Conservation (phyloP, 2,888 invertebrate genomes). For the Metalampra italica region DNA sequence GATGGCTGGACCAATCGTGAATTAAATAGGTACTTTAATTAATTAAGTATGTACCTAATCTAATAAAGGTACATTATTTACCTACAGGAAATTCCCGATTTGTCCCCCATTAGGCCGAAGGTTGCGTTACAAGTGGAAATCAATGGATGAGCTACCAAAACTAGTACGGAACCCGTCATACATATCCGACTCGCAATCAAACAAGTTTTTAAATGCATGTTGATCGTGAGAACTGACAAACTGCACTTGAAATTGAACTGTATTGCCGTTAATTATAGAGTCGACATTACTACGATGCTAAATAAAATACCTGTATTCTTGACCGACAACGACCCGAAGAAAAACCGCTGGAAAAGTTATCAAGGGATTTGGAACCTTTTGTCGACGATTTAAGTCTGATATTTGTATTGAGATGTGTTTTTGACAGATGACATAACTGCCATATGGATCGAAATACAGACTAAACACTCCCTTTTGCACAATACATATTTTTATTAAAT, state of each 20-base stretch:
- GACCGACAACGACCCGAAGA: slow-evolving; percentile 38
- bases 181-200: not conserved
- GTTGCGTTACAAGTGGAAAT: no score
- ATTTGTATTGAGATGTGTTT: not conserved
- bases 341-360: slow-evolving; percentile 12
- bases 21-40: no score
- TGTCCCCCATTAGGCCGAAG: no score
- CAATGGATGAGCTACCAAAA: not conserved
- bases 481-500: no score
- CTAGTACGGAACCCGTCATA: not conserved
- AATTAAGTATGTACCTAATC: no score
- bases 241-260: not conserved
- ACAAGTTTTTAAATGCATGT: not conserved
- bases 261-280: not conserved
- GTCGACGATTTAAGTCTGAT: not conserved
- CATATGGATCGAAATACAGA: not conserved
- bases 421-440: not conserved
- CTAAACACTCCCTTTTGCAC: no score
- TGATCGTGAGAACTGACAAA: slow-evolving; percentile 11
- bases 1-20: no score
- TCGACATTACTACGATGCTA: slow-evolving; percentile 4
- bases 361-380: not conserved
- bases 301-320: slow-evolving; percentile 33
- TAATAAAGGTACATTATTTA: no score
- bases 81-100: no score